Conservation (phyloP, 1,140 invertebrate genomes). For the Nasonia longicornis region DNA sequence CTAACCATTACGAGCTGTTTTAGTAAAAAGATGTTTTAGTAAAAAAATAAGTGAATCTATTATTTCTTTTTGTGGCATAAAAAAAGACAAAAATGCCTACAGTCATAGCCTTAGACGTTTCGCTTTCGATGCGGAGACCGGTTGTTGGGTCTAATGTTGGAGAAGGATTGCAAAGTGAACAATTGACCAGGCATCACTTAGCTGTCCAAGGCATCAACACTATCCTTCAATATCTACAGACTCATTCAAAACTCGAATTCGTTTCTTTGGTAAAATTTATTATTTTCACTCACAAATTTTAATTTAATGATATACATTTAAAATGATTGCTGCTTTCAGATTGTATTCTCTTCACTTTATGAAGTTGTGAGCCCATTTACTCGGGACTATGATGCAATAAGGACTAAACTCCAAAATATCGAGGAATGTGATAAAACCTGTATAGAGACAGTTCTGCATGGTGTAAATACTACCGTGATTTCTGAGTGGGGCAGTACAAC, state of each 20-base stretch:
- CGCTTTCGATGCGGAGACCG: constrained; percentile 81
- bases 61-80: neutral
- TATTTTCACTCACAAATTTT: constrained; percentile 16
- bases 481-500: constrained; percentile 88
- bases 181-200: constrained; percentile 76
- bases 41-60: neutral
- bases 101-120: constrained; percentile 82
- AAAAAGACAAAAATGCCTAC: constrained; percentile 78
- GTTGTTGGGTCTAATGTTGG: constrained; percentile 71
- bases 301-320: constrained; percentile 33
- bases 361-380: constrained; percentile 87
- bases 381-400: constrained; percentile 84
- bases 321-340: constrained; percentile 64
- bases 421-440: constrained; percentile 88
- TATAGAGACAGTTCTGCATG: constrained; percentile 81
- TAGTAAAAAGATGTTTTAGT: no score
- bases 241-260: constrained; percentile 90
- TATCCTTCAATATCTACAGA: constrained; percentile 85
- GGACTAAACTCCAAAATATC: constrained; percentile 77
- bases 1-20: neutral
- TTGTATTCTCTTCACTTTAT: constrained; percentile 83
- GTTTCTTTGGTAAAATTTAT: constrained; percentile 80
- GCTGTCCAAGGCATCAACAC: constrained; percentile 87
- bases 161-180: constrained; percentile 65
- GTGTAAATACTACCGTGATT: constrained; percentile 80